phyloP scores from a whole-genome alignment of 2,888 invertebrate species.

The Keiferia lycopersicella region DNA sequence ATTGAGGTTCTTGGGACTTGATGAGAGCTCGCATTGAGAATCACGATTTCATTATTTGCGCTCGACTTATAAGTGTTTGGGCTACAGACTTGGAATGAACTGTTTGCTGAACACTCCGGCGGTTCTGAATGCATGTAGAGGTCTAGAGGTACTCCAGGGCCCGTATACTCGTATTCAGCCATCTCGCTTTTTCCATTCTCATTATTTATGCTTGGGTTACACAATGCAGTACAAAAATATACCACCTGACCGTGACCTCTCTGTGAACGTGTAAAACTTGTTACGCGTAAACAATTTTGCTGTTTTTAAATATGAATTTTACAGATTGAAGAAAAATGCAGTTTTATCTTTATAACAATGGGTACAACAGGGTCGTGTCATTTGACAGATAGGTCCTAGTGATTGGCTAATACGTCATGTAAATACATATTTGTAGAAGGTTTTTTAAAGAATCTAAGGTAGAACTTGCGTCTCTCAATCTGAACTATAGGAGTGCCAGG shows the following conservation, averaged over 20 bases:
- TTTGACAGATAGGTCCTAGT: neutral
- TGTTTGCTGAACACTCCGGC: constrained; percentile 60
- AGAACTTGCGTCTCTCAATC: too few species aligned
- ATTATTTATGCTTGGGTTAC: constrained; percentile 36
- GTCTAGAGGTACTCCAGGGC: neutral
- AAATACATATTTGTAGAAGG: too few species aligned
- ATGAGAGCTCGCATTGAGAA: constrained; percentile 41
- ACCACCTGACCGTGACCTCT: constrained; percentile 32
- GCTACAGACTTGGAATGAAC: constrained; percentile 49
- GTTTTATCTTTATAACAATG: neutral
- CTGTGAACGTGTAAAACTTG: constrained; percentile 23
- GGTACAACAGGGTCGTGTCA: too few species aligned
- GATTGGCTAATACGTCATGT: too few species aligned
- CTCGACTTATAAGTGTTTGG: constrained; percentile 46
- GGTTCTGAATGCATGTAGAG: neutral
- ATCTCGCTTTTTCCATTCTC: constrained; percentile 44
- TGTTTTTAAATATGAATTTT: neutral
- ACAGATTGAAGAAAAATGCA: neutral
- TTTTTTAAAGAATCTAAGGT: too few species aligned
- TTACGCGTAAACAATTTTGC: constrained; percentile 12
- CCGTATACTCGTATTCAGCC: constrained; percentile 28
- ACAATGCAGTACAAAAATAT: constrained; percentile 31
- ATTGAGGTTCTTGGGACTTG: constrained; percentile 27
- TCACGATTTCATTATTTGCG: constrained; percentile 42
- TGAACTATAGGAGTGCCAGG: too few species aligned